These are phyloP conservation scores for Cloeon dipterum DNA, from an alignment of 2,888 invertebrate species.

Conservation along the genomic window DNA sequence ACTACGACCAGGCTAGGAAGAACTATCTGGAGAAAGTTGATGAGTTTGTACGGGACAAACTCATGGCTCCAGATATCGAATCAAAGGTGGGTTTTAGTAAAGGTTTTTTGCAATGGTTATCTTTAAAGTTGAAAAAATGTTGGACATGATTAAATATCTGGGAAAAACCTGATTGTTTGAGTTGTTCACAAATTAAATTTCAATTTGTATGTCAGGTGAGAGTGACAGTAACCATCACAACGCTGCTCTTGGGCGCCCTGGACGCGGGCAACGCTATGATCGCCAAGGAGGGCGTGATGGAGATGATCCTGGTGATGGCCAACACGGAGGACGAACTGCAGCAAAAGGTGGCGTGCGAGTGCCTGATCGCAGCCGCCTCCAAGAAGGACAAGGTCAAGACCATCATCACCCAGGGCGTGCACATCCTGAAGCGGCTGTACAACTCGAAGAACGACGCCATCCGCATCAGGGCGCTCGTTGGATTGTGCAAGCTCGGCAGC, in stretches of 20 bases:
- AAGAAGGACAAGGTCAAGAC: conserved; percentile 92
- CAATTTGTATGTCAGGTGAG: too few relatives aligned
- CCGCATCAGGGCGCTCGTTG: conserved; percentile 63
- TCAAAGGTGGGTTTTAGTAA: conserved; percentile 52
- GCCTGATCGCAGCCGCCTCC: conserved; percentile 86
- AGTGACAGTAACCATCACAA: conserved; percentile 69
- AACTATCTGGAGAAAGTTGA: conserved; percentile 55
- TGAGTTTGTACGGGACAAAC: conserved; percentile 61
- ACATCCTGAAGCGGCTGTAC: conserved; percentile 84
- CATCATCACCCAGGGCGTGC: conserved; percentile 69
- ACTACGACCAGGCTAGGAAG: conserved; percentile 61
- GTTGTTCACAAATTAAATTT: conserved; percentile 18
- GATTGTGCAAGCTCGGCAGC: conserved; percentile 86
- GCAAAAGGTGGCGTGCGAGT: conserved; percentile 81
- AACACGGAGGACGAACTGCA: conserved; percentile 74
- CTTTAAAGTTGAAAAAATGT: too few relatives aligned
- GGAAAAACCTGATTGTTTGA: neutral
- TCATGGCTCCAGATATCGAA: conserved; percentile 68
- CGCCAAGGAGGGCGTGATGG: conserved; percentile 53
- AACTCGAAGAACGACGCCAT: conserved; percentile 75
- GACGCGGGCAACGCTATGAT: conserved; percentile 79
- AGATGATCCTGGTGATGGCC: conserved; percentile 95
- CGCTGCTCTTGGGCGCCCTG: conserved; percentile 69
- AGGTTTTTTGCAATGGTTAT: neutral
- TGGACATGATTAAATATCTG: too few relatives aligned